Evolutionary conservation across 2,888 invertebrate species (phyloP).

Genomic region (Tyria jacobaeae): DNA sequence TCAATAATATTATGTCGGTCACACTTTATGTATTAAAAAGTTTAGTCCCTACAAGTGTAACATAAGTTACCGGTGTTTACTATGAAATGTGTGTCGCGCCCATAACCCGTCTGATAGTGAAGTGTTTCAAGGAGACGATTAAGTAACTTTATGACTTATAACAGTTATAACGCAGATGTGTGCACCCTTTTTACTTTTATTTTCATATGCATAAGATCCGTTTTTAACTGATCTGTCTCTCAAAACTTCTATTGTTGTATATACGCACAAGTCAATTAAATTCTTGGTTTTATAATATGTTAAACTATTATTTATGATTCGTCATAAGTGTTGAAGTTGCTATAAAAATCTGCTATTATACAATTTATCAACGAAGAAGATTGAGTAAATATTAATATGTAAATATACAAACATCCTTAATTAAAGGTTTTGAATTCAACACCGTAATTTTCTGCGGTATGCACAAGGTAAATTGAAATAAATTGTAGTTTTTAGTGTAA

Average conservation of each 20-base stretch:
- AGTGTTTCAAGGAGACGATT: constrained; percentile 83
- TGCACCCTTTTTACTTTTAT: constrained; percentile 50
- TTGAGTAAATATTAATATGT: constrained; percentile 47
- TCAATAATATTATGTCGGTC: too few relatives aligned
- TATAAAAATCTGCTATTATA: constrained; percentile 24
- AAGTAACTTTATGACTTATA: constrained; percentile 72
- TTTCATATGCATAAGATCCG: constrained; percentile 38
- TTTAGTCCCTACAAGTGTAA: constrained; percentile 44
- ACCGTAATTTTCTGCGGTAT: constrained; percentile 59
- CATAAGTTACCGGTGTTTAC: constrained; percentile 67
- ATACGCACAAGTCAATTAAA: constrained; percentile 18
- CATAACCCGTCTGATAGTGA: constrained; percentile 81
- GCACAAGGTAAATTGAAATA: constrained; percentile 59
- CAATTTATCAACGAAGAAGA: constrained; percentile 34
- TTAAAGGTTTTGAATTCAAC: constrained; percentile 55
- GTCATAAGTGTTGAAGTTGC: constrained; percentile 27
- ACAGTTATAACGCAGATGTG: constrained; percentile 42
- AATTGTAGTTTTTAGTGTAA: constrained; percentile 56
- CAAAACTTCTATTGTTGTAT: constrained; percentile 5
- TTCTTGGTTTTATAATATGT: constrained; percentile 11
- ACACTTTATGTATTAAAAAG: constrained; percentile 40
- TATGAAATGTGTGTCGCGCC: constrained; percentile 78
- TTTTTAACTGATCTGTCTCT: constrained; percentile 31
- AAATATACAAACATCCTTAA: constrained; percentile 53
- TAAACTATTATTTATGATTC: constrained; percentile 19